A percentile compares a stretch with the other conserved stretches of the same genome.
These are phyloP conservation scores for Charadrius vociferus DNA, from an alignment of 2,113 vertebrate species.

Conservation along the genomic window DNA sequence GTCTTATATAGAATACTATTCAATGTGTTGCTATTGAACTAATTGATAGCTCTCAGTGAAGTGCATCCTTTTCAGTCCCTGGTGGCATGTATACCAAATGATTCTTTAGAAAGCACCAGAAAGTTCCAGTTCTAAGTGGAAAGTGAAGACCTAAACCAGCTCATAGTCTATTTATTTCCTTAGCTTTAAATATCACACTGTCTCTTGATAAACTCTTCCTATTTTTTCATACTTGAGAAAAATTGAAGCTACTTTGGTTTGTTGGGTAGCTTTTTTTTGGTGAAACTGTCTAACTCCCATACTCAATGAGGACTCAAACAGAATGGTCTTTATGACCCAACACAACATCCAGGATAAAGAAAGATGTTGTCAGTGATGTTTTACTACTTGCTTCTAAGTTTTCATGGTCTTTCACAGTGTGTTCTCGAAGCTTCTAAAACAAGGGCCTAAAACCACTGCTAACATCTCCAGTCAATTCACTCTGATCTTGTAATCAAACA, in stretches of 20 bases:
- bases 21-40: background rate
- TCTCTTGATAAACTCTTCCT: background rate
- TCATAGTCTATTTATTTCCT: background rate
- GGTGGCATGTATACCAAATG: background rate
- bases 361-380: background rate
- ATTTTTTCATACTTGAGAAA: background rate
- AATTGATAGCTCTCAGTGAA: background rate
- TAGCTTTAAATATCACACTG: background rate
- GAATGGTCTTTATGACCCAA: background rate
- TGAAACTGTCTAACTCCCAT: background rate
- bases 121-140: background rate
- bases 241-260: background rate
- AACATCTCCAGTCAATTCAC: conserved; percentile 34
- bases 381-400: background rate
- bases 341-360: background rate
- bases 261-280: rapidly evolving
- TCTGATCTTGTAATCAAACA: conserved; percentile 49
- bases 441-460: background rate
- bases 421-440: conserved; percentile 7
- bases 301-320: background rate
- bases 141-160: background rate
- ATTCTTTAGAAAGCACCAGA: background rate
- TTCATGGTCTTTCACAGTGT: background rate
- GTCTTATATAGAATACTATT: background rate
- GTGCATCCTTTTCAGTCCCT: background rate